phyloP scores from a whole-genome alignment of 2,113 vertebrate genomes.

The Microtus ochrogaster region DNA sequence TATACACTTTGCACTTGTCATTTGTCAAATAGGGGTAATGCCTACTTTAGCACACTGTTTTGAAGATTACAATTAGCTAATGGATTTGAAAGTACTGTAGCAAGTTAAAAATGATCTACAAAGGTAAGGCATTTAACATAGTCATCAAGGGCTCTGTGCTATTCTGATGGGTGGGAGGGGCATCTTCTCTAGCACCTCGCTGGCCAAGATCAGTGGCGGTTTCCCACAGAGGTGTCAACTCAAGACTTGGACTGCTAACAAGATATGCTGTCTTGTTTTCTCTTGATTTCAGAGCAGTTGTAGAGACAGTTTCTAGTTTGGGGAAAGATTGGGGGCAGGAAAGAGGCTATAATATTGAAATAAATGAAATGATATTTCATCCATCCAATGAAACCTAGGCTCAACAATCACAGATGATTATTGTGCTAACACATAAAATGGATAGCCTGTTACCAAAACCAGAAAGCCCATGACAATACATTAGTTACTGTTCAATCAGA shows the following conservation, averaged over 20 bases:
- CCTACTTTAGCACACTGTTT: constrained; percentile 76
- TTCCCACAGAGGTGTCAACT: constrained; percentile 20
- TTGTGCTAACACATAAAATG: constrained; percentile 5
- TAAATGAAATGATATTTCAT: neutral
- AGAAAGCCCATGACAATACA: neutral
- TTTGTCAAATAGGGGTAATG: constrained; percentile 75
- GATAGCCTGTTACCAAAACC: constrained; percentile 20
- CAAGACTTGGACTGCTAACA: neutral
- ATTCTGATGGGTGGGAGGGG: constrained; percentile 39
- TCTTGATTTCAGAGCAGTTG: constrained; percentile 52
- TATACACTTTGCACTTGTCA: constrained; percentile 70
- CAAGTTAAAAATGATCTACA: constrained; percentile 75
- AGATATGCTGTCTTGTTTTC: neutral
- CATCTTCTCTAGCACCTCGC: constrained; percentile 35
- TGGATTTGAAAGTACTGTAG: constrained; percentile 77
- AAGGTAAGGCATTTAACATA: constrained; percentile 69
- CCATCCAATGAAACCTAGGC: neutral
- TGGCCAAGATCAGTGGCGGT: constrained; percentile 44
- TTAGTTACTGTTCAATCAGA: neutral
- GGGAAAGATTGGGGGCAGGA: neutral
- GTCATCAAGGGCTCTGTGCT: constrained; percentile 57
- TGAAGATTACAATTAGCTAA: constrained; percentile 80
- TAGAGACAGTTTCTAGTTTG: constrained; percentile 27
- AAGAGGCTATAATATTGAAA: neutral
- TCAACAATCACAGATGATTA: constrained; percentile 2